Evolutionary conservation across 2,113 vertebrate species (phyloP).

Genomic region (Peucedramus taeniatus): DNA sequence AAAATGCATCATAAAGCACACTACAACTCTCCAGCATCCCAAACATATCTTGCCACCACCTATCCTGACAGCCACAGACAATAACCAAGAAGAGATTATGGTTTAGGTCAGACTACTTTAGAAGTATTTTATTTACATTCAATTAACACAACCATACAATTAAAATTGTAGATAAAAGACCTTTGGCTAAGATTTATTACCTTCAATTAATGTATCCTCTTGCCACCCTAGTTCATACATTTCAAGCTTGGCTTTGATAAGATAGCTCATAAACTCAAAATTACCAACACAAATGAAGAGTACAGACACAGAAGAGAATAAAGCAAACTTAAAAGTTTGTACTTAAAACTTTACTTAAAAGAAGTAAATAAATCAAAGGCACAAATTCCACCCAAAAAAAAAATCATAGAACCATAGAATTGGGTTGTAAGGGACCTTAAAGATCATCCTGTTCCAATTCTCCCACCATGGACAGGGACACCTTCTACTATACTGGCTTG

Average conservation of each 20-base stretch:
- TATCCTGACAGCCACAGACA: background rate
- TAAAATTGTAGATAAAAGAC: background rate
- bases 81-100: background rate
- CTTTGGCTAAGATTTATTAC: background rate
- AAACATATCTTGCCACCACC: background rate
- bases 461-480: too few relatives aligned
- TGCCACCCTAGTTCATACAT: background rate
- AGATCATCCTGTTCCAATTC: background rate
- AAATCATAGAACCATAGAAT: background rate
- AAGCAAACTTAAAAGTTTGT: background rate
- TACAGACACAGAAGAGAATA: background rate
- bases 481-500: background rate
- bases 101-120: background rate
- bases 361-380: background rate
- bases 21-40: background rate
- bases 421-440: background rate
- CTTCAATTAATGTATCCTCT: background rate
- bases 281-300: background rate
- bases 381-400: background rate
- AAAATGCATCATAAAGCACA: background rate
- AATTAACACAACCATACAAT: background rate
- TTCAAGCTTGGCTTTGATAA: background rate
- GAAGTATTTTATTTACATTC: background rate
- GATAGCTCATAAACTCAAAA: background rate
- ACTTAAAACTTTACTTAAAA: background rate